Conservation (phyloP, 2,113 vertebrate genomes). For the Phoenicopterus ruber region DNA sequence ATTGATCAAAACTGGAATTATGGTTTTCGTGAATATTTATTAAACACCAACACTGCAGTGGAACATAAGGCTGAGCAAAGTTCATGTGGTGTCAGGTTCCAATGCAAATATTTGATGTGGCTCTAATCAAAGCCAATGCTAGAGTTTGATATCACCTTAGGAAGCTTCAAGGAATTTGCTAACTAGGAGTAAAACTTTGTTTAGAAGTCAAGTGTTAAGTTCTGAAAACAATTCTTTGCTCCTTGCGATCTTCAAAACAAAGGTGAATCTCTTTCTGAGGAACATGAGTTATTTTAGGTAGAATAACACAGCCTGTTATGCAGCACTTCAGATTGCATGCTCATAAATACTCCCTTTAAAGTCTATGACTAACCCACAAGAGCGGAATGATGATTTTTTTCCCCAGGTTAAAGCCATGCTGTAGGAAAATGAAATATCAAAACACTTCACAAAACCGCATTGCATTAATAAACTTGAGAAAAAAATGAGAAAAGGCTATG, state of each 20-base stretch:
- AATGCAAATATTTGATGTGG: background rate
- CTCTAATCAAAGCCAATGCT: background rate
- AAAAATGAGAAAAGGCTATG: background rate
- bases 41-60: background rate
- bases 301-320: background rate
- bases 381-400: background rate
- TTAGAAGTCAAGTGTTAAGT: background rate
- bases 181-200: background rate
- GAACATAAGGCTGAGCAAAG: background rate
- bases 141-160: background rate
- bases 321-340: background rate
- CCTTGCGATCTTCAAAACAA: background rate
- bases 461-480: background rate
- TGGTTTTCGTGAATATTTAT: background rate
- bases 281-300: background rate
- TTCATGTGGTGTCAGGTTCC: background rate
- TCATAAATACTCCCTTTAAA: background rate
- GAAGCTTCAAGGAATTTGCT: background rate
- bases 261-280: background rate
- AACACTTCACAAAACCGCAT: background rate
- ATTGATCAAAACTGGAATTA: background rate
- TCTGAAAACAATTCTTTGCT: background rate
- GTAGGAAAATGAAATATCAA: background rate
- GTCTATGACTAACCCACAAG: background rate
- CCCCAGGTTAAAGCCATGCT: background rate